These are phyloP conservation scores for Salvelinus alpinus DNA, from an alignment of 2,113 vertebrate genomes.

Conservation along the genomic window DNA sequence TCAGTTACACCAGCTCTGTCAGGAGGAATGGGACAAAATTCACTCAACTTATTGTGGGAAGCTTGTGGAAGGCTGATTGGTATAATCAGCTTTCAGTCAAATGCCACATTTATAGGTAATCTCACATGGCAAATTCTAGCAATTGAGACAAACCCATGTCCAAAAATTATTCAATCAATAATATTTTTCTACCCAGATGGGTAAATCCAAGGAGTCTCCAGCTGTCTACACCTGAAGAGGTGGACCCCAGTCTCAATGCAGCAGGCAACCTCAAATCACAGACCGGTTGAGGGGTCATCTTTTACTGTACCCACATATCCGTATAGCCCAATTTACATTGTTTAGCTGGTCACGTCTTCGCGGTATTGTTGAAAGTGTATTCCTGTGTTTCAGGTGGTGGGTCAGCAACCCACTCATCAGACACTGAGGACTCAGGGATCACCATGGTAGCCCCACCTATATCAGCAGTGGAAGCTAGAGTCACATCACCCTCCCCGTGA, in stretches of 20 bases:
- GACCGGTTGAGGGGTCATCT: constrained; percentile 30
- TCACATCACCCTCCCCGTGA: neutral
- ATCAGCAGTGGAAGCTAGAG: neutral
- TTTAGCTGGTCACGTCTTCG: neutral
- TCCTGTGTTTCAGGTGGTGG: neutral
- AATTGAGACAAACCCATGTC: neutral
- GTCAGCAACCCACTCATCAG: constrained; percentile 1
- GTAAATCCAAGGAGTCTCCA: constrained; percentile 34
- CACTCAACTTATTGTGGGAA: no score
- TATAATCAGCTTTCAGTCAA: neutral
- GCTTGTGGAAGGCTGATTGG: no score
- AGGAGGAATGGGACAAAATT: no score
- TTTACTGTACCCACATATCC: neutral
- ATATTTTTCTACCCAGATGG: constrained; percentile 9
- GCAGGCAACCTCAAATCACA: constrained; percentile 1
- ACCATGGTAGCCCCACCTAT: neutral
- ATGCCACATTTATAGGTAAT: no score
- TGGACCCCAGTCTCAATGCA: constrained; percentile 21
- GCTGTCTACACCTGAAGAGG: constrained; percentile 44
- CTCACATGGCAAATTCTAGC: neutral
- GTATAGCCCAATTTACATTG: neutral
- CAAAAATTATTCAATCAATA: no score
- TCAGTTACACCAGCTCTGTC: no score
- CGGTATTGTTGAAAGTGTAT: neutral
- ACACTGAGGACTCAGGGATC: neutral